Evolutionary conservation across 2,888 invertebrate genomes (phyloP).

Genomic region (Carpatolechia fugitivella): DNA sequence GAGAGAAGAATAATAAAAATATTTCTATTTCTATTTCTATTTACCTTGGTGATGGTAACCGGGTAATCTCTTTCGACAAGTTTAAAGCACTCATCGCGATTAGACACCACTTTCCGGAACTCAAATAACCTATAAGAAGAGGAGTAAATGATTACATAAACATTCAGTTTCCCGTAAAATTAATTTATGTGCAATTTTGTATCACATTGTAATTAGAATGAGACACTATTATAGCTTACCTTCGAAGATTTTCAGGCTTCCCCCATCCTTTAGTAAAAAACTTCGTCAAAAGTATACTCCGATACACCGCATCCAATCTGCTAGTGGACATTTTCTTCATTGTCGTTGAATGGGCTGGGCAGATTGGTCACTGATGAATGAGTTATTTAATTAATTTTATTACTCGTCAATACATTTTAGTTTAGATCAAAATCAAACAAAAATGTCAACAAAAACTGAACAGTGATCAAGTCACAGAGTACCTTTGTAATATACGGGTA

Average conservation of each 20-base stretch:
- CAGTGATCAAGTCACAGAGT: too few species aligned
- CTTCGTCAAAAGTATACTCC: slow-evolving; percentile 91
- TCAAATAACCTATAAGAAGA: slow-evolving; percentile 88
- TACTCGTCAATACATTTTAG: slow-evolving; percentile 49
- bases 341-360: neutral
- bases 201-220: too few species aligned
- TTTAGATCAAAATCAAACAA: slow-evolving; percentile 23
- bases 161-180: neutral
- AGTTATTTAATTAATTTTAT: slow-evolving; percentile 20
- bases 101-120: slow-evolving; percentile 92
- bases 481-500: too few species aligned
- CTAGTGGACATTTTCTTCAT: slow-evolving; percentile 78
- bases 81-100: slow-evolving; percentile 89
- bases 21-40: neutral
- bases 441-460: slow-evolving; percentile 26
- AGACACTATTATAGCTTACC: slow-evolving; percentile 70
- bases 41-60: slow-evolving; percentile 91
- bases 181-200: too few species aligned
- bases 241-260: slow-evolving; percentile 92
- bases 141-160: slow-evolving; percentile 21
- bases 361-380: neutral
- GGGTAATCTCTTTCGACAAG: slow-evolving; percentile 91
- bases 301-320: slow-evolving; percentile 88
- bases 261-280: slow-evolving; percentile 99
- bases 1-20: too few species aligned